Base-by-base conservation (phyloP, 1,140 invertebrate species). In the Steinernema khuongi region DNA sequence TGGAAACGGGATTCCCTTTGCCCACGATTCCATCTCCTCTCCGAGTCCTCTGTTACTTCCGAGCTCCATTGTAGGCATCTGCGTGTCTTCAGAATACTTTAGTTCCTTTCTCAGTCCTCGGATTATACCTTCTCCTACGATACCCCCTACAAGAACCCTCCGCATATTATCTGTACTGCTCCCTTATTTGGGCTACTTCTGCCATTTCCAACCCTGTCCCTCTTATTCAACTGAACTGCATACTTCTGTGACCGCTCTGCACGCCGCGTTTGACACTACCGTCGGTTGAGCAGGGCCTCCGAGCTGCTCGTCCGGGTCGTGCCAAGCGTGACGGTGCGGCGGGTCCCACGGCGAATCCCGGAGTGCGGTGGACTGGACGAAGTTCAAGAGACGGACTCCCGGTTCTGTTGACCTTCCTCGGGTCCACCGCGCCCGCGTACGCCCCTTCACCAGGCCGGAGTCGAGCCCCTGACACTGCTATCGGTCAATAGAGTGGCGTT, bases 361-460 rank as follows among this genome's bases (percentile, higher is more conserved):
- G 36, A 7, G 7, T 60, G 50, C 50, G 50, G 4, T 11, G 19
- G 50, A 60, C 22, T 22, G 26, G 50, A 17, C 50, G 50, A 60
- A 60, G 11, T 4, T 60, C 50, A 60, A 60, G 50, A 60, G 50
- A 60, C 26, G 22, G 50, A 60, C 36, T 41, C 26, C 4, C 4
- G 50, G 26, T 60, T 60, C 50, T 60, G 50, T 60, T 60, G 50
- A 60, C 50, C 50, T 60, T 60, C 50, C 50, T 60, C 50, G 50
- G 50, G 50, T 60, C 50, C 50, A 4, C 26, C 50, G 50, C 50
- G 11, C 7, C n/a, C 36, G 36, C n/a, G 50, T n/a, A 17, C 50
- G 50, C 50, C 2, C 50, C 50, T 4, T 14, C 7, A 7, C 7
- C 36, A 41, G 7, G 7, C 36, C n/a, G 36, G 36, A 41, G n/a